Evolutionary conservation across 2,113 vertebrate species (phyloP).

Genomic region (Lepus timidus): DNA sequence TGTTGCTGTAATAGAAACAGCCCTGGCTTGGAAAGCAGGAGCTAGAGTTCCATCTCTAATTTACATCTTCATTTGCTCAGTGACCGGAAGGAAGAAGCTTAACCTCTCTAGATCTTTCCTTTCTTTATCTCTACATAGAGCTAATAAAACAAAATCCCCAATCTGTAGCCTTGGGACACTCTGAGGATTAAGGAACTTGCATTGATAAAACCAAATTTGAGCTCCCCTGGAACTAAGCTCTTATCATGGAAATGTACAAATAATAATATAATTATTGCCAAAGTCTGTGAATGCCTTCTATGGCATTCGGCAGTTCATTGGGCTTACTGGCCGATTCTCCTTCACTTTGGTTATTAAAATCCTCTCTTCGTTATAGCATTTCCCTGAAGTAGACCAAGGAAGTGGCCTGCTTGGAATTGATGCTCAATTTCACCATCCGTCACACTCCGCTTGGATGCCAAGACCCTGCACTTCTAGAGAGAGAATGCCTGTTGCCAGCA

Average conservation of each 20-base stretch:
- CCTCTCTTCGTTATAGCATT: conserved; percentile 42
- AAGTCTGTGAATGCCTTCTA: conserved; percentile 32
- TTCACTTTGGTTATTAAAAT: conserved; percentile 60
- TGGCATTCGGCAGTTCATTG: conserved; percentile 47
- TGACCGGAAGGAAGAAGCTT: not conserved
- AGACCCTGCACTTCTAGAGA: not conserved
- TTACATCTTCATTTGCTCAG: conserved; percentile 12
- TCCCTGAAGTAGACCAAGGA: conserved; percentile 64
- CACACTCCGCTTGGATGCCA: conserved; percentile 21
- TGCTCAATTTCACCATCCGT: conserved; percentile 62
- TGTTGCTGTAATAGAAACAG: not conserved
- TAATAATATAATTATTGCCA: conserved; percentile 55
- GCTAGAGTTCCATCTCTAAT: not conserved
- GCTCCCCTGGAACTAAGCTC: conserved; percentile 52
- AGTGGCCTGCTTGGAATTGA: conserved; percentile 68
- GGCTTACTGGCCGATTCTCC: conserved; percentile 39
- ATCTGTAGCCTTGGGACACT: conserved; percentile 7
- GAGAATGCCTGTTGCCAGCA: not conserved
- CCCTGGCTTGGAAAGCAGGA: not conserved
- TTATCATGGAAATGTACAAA: conserved; percentile 61
- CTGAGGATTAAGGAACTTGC: conserved; percentile 9
- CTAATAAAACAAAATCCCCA: conserved; percentile 34
- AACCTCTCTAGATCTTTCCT: conserved; percentile 26
- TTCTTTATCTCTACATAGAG: conserved; percentile 31
- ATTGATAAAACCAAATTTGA: conserved; percentile 50